Evolutionary conservation across 2,888 invertebrate genomes (phyloP).

Genomic region (Drosophila falleni): DNA sequence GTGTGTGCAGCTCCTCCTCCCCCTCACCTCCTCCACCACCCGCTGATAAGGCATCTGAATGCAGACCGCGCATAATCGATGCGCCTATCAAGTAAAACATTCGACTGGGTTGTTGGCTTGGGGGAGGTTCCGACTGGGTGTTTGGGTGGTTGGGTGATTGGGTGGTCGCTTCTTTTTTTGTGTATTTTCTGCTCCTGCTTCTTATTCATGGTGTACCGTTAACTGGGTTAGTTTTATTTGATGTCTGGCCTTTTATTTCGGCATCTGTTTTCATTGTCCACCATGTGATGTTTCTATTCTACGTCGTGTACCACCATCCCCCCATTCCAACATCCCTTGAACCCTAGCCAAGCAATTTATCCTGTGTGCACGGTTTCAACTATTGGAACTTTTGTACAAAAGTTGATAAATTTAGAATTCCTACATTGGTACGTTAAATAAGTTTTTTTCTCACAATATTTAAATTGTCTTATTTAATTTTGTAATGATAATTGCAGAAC

Average conservation of each 20-base stretch:
- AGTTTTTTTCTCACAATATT: background rate
- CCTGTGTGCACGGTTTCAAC: background rate
- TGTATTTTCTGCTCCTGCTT: background rate
- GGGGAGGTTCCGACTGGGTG: background rate
- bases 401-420: background rate
- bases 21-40: background rate
- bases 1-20: conserved; percentile 10
- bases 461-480: background rate
- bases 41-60: conserved; percentile 40
- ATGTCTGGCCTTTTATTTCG: conserved; percentile 44
- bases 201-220: conserved; percentile 31
- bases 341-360: background rate
- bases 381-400: background rate
- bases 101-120: background rate
- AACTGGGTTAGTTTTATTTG: conserved; percentile 69
- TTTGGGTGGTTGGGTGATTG: background rate
- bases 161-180: conserved; percentile 4
- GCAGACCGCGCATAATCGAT: conserved; percentile 41
- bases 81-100: conserved; percentile 21
- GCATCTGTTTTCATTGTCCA: conserved; percentile 36
- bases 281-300: conserved; percentile 3
- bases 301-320: background rate
- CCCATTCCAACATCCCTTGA: too few relatives aligned
- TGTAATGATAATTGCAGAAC: too few relatives aligned
- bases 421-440: background rate